A percentile compares a stretch with the other conserved stretches of the same genome.
phyloP scores from a whole-genome alignment of 2,888 invertebrate species.

The Marronus borbonicus region DNA sequence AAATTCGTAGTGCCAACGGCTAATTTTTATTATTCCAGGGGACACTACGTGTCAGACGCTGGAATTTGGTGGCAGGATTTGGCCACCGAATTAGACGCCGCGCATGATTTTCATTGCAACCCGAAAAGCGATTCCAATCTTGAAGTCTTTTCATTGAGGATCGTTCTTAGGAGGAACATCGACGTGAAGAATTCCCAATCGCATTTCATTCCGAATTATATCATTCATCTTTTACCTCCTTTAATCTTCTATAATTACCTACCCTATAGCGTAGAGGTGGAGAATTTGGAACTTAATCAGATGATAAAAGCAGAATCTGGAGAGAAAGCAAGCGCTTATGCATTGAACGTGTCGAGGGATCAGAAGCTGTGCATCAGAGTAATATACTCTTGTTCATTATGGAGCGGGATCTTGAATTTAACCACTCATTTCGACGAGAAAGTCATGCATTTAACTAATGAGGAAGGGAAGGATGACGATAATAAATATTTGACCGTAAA shows the following conservation, averaged over 20 bases:
- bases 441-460: conserved; percentile 71
- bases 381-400: conserved; percentile 79
- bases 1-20: background rate
- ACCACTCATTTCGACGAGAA: conserved; percentile 77
- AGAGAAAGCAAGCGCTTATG: conserved; percentile 80
- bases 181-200: conserved; percentile 61
- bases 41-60: conserved; percentile 80
- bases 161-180: conserved; percentile 67
- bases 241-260: conserved; percentile 83
- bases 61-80: conserved; percentile 89
- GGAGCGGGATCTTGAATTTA: conserved; percentile 81
- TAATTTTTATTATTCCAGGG: conserved; percentile 67
- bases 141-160: conserved; percentile 79
- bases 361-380: conserved; percentile 72
- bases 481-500: conserved; percentile 80
- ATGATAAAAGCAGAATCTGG: conserved; percentile 79
- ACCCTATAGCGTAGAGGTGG: conserved; percentile 80
- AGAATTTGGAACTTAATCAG: conserved; percentile 71
- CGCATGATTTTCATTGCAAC: conserved; percentile 79
- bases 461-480: conserved; percentile 78
- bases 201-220: conserved; percentile 79
- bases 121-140: conserved; percentile 76
- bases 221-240: conserved; percentile 82
- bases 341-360: conserved; percentile 74
- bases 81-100: conserved; percentile 77